Conservation (phyloP, 30 jellyfish, hydroid and myxozoan genomes). For the Morbakka virulenta region DNA sequence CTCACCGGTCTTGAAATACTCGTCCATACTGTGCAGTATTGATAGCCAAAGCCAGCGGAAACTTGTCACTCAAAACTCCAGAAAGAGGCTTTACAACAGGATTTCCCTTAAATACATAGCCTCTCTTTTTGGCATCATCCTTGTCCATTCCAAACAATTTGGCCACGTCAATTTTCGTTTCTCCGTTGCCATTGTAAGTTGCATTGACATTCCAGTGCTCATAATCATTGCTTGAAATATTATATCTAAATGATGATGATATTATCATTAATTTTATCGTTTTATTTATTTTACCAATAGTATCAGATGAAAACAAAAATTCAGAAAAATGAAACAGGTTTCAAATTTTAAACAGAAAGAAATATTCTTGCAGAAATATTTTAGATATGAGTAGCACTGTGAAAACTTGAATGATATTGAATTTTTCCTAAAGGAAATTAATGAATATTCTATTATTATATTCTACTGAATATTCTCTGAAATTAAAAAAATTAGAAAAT, state of each 20-base stretch:
- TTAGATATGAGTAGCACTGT: no score
- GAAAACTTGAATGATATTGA: no score
- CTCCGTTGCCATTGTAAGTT: constrained; percentile 33
- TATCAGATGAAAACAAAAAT: not conserved
- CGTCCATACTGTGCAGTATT: constrained; percentile 97
- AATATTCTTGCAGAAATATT: no score
- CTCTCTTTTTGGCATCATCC: constrained; percentile 65
- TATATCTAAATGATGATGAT: constrained; percentile 18
- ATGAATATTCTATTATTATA: no score
- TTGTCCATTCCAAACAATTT: constrained; percentile 63
- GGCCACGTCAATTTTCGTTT: constrained; percentile 62
- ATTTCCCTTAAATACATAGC: constrained; percentile 75
- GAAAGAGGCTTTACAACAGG: constrained; percentile 77
- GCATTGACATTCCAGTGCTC: constrained; percentile 57
- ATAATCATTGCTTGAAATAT: constrained; percentile 62
- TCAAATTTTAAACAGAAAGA: no score
- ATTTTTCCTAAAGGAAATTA: no score
- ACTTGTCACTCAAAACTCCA: constrained; percentile 41
- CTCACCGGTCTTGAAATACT: constrained; percentile 91
- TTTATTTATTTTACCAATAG: no score
- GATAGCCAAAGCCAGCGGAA: constrained; percentile 77
- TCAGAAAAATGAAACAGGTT: not conserved
- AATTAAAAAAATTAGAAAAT: no score
- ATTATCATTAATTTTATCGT: no score
- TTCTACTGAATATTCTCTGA: no score